Conservation (phyloP, 2,888 invertebrate genomes). For the Drosophila eohydei region DNA sequence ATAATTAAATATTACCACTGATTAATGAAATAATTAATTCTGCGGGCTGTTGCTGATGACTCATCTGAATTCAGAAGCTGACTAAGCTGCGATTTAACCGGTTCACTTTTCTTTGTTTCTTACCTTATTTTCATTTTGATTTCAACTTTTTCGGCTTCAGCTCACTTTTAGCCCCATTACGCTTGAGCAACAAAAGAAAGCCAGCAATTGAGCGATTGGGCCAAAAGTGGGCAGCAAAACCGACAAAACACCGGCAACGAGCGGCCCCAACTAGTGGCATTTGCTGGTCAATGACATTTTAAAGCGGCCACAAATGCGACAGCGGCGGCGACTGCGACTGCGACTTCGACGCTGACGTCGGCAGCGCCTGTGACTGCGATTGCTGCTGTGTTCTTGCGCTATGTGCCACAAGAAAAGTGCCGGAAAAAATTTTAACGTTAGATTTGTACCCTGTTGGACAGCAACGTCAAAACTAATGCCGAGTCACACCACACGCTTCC, state of each 20-base stretch:
- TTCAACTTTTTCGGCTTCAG: constrained; percentile 70
- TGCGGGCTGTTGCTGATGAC: constrained; percentile 42
- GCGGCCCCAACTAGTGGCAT: constrained; percentile 68
- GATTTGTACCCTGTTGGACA: constrained; percentile 44
- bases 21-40: constrained; percentile 47
- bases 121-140: constrained; percentile 53
- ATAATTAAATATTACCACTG: constrained; percentile 49
- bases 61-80: constrained; percentile 48
- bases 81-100: constrained; percentile 59
- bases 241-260: constrained; percentile 59
- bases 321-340: constrained; percentile 11
- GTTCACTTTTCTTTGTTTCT: constrained; percentile 40
- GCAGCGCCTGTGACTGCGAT: constrained; percentile 7
- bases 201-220: constrained; percentile 73
- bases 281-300: constrained; percentile 82
- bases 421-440: constrained; percentile 70
- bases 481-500: constrained; percentile 68
- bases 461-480: constrained; percentile 66
- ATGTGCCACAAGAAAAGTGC: constrained; percentile 68
- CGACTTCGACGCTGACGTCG: constrained; percentile 6
- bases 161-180: constrained; percentile 80
- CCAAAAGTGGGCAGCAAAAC: constrained; percentile 73
- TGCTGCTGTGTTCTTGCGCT: constrained; percentile 40
- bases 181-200: constrained; percentile 79
- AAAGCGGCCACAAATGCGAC: constrained; percentile 49